Percentiles rank a stretch among this genome's conserved stretches.
phyloP scores from a whole-genome alignment of 2,797 vertebrate species.

The Myoxocephalus aenaeus region DNA sequence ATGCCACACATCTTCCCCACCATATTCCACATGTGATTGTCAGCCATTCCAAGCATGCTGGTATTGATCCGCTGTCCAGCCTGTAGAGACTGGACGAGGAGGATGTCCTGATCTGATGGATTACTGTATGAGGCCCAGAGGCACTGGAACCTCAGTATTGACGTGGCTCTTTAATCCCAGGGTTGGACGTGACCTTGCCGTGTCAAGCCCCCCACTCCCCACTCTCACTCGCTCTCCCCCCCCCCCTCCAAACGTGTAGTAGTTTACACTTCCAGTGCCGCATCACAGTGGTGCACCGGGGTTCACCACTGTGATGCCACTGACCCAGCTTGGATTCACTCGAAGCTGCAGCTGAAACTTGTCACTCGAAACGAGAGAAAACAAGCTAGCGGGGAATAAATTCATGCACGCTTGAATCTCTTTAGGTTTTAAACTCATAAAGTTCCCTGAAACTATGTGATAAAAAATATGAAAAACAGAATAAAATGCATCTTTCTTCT shows the following conservation, averaged over 20 bases:
- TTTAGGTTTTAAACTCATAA: background rate
- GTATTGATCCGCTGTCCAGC: conserved; percentile 81
- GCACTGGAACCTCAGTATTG: conserved; percentile 83
- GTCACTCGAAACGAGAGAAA: conserved; percentile 38
- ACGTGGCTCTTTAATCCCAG: conserved; percentile 83
- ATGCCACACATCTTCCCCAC: conserved; percentile 47
- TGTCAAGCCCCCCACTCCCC: conserved; percentile 61
- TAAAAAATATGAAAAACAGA: background rate
- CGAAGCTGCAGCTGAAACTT: conserved; percentile 41
- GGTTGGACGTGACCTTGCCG: conserved; percentile 84
- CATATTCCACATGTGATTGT: conserved; percentile 77
- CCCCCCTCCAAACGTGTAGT: conserved; percentile 47
- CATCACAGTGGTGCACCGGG: conserved; percentile 43
- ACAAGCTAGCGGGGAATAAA: conserved; percentile 13
- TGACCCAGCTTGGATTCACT: conserved; percentile 42
- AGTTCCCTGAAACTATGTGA: conserved; percentile 12
- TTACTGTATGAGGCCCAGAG: conserved; percentile 84
- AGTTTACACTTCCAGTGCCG: conserved; percentile 49
- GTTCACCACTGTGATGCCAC: too few relatives aligned
- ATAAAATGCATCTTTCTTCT: conserved; percentile 14
- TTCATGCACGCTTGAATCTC: background rate
- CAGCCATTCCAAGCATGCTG: conserved; percentile 68
- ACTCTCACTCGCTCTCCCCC: background rate
- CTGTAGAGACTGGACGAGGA: conserved; percentile 77
- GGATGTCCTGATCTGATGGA: conserved; percentile 88